These are phyloP conservation scores for Cololabis saira DNA, from an alignment of 2,113 vertebrate genomes.

Conservation along the genomic window DNA sequence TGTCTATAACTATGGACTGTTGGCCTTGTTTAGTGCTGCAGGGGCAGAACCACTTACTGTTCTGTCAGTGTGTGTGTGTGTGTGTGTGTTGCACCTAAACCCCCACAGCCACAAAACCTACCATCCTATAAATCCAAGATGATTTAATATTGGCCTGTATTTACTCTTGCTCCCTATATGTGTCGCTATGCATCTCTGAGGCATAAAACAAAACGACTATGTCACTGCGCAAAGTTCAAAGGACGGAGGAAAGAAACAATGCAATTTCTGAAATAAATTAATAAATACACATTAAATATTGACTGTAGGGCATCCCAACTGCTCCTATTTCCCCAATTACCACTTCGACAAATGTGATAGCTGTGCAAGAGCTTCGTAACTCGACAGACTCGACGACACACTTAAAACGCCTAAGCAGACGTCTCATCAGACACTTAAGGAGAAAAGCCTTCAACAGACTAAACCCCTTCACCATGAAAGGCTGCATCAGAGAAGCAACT, in stretches of 20 bases:
- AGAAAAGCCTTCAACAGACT: conserved; percentile 25
- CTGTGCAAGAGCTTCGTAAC: conserved; percentile 18
- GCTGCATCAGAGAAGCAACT: conserved; percentile 4
- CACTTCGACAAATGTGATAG: conserved; percentile 20
- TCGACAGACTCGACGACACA: neutral
- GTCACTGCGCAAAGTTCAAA: neutral
- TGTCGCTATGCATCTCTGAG: conserved; percentile 21
- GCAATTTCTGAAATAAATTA: neutral
- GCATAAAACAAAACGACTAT: conserved; percentile 1
- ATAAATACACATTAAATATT: conserved; percentile 44
- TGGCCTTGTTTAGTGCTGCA: conserved; percentile 70
- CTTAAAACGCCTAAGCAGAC: conserved; percentile 30
- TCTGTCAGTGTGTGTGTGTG: conserved; percentile 13
- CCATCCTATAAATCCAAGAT: conserved; percentile 48
- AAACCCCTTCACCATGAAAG: conserved; percentile 31
- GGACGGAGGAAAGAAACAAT: neutral
- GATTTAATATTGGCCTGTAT: conserved; percentile 52
- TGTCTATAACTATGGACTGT: conserved; percentile 62
- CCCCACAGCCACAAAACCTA: conserved; percentile 12
- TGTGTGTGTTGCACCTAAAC: neutral
- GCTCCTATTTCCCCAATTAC: conserved; percentile 30
- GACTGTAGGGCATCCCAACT: conserved; percentile 11
- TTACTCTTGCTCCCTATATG: conserved; percentile 36
- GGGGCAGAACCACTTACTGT: conserved; percentile 57
- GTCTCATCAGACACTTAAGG: conserved; percentile 58